Evolutionary conservation across 1,140 invertebrate species (phyloP).

Genomic region (Zaprionus ghesquierei): DNA sequence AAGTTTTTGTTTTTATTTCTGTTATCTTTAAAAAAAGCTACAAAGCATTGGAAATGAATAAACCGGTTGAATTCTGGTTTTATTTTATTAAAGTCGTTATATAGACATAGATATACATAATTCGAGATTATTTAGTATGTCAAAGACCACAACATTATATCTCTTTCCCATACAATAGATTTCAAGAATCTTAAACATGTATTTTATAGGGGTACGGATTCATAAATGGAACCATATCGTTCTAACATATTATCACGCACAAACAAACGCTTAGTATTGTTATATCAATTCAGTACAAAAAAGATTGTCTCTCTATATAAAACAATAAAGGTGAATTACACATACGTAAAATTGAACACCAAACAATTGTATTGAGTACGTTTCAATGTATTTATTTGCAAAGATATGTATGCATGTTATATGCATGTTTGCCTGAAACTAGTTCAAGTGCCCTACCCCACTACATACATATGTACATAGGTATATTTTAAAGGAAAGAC

Average conservation of each 20-base stretch:
- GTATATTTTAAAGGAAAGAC: slow-evolving; percentile 4
- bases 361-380: neutral
- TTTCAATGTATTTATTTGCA: neutral
- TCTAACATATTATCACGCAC: neutral
- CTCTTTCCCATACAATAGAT: neutral
- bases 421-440: slow-evolving; percentile 42
- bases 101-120: no score
- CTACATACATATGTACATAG: slow-evolving; percentile 3
- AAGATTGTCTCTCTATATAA: neutral
- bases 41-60: neutral
- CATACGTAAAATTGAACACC: neutral
- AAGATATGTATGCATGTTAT: neutral
- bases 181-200: no score
- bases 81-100: neutral
- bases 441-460: slow-evolving; percentile 78
- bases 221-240: neutral
- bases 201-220: no score
- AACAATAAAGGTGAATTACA: neutral
- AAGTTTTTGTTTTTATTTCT: neutral
- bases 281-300: neutral
- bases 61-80: neutral
- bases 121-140: neutral
- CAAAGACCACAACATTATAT: neutral
- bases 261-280: neutral
- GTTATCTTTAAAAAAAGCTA: neutral